These are phyloP conservation scores for Erebia aethiops DNA, from an alignment of 2,888 invertebrate genomes.

Conservation along the genomic window DNA sequence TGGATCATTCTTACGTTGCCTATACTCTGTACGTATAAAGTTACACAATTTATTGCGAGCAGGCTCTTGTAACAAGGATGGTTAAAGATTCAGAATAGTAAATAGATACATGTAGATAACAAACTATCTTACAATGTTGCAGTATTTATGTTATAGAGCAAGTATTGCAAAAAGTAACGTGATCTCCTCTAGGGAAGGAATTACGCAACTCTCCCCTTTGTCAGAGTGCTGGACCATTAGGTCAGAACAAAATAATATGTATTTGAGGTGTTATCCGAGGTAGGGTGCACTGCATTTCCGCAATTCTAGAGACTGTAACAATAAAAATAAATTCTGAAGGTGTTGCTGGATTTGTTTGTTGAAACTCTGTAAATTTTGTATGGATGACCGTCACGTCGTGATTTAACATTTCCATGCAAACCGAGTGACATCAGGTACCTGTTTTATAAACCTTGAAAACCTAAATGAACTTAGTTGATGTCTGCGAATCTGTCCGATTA, in stretches of 20 bases:
- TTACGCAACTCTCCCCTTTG: background rate
- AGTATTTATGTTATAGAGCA: conserved; percentile 23
- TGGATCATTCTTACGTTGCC: background rate
- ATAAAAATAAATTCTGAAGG: too few relatives aligned
- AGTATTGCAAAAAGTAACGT: background rate
- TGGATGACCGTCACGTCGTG: too few relatives aligned
- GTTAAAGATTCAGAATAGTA: conserved; percentile 8
- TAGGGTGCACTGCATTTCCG: too few relatives aligned
- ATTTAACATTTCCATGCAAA: background rate
- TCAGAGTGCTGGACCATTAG: background rate
- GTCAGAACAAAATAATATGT: background rate
- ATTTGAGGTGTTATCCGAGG: too few relatives aligned
- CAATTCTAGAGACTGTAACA: too few relatives aligned
- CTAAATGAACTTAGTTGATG: background rate
- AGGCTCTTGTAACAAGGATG: too few relatives aligned
- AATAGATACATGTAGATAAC: conserved; percentile 28
- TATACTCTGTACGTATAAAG: background rate
- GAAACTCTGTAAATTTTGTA: too few relatives aligned
- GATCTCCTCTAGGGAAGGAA: background rate
- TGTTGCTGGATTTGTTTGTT: too few relatives aligned
- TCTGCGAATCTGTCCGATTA: too few relatives aligned
- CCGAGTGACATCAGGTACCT: background rate
- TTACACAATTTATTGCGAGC: conserved; percentile 8
- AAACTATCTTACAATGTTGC: conserved; percentile 32
- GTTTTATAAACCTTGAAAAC: too few relatives aligned